Percentiles rank a stretch among this genome's conserved stretches.
These are phyloP conservation scores for Cryptoblepharus egeriae DNA, from an alignment of 2,797 vertebrate species.

Conservation along the genomic window DNA sequence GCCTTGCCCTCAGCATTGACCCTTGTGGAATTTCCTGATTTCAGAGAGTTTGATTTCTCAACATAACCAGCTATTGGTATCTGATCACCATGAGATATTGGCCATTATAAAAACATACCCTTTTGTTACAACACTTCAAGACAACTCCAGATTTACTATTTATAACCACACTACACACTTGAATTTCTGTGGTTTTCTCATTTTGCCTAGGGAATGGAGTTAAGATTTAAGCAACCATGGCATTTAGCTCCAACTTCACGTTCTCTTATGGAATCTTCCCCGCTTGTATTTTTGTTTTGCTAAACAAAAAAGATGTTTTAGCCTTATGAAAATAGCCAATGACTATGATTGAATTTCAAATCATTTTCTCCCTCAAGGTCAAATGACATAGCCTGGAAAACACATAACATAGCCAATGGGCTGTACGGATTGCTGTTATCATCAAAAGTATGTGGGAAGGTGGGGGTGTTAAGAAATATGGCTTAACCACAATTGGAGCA, in stretches of 20 bases:
- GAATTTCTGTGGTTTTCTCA: constrained; percentile 12
- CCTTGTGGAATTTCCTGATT: constrained; percentile 61
- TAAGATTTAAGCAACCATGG: not conserved
- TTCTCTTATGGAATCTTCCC: not conserved
- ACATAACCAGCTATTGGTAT: constrained; percentile 25
- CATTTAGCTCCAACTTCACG: not conserved
- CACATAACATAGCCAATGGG: too few species aligned
- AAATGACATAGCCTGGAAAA: too few species aligned
- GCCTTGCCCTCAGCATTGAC: constrained; percentile 38
- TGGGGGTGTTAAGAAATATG: too few species aligned
- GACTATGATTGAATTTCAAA: not conserved
- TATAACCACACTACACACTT: constrained; percentile 34
- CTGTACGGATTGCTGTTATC: too few species aligned
- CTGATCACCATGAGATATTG: not conserved
- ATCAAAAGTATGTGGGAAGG: too few species aligned
- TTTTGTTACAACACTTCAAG: constrained; percentile 14
- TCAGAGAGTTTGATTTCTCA: constrained; percentile 44
- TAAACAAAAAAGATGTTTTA: not conserved
- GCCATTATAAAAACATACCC: constrained; percentile 7
- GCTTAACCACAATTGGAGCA: too few species aligned
- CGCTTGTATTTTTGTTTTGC: not conserved
- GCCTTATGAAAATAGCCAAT: not conserved
- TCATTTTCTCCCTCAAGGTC: not conserved
- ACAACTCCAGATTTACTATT: constrained; percentile 2
- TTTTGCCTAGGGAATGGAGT: not conserved